Percentiles rank a stretch among this genome's conserved stretches.
Conservation (phyloP, 2,797 vertebrate genomes). For the Linurgus olivaceus region DNA sequence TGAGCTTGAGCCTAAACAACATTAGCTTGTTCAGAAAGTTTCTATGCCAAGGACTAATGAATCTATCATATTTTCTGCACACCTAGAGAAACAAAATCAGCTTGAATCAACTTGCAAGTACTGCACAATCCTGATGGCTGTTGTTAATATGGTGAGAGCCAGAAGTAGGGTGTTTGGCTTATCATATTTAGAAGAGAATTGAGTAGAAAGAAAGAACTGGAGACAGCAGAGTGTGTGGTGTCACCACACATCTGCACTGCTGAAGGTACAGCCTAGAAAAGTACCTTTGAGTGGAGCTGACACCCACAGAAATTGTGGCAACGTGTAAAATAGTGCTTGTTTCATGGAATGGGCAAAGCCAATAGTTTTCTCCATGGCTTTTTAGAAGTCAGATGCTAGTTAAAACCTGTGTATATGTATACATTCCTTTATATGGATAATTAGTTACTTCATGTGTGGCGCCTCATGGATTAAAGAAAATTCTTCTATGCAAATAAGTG, state of each 20-base stretch:
- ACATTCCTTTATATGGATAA: constrained; percentile 75
- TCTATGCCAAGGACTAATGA: neutral
- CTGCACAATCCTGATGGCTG: neutral
- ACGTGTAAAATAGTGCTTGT: neutral
- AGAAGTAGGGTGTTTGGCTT: neutral
- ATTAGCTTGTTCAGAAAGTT: neutral
- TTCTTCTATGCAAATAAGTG: constrained; percentile 72
- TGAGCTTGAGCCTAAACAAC: neutral
- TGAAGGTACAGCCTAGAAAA: neutral
- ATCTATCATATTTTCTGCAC: neutral
- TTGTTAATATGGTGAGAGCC: neutral
- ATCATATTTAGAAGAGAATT: neutral
- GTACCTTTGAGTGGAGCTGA: constrained; percentile 25
- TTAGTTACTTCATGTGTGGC: constrained; percentile 77
- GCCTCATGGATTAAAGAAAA: constrained; percentile 81
- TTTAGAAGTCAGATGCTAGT: constrained; percentile 73
- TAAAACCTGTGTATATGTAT: constrained; percentile 79
- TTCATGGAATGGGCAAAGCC: constrained; percentile 64
- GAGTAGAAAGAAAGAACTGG: neutral
- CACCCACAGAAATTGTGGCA: constrained; percentile 19
- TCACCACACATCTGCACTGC: neutral
- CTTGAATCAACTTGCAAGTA: neutral
- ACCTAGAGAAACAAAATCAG: neutral
- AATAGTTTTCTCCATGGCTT: constrained; percentile 60
- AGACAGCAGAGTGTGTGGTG: neutral